Evolutionary conservation across 2,888 invertebrate species (phyloP).

Genomic region (Dichetophora obliterata): DNA sequence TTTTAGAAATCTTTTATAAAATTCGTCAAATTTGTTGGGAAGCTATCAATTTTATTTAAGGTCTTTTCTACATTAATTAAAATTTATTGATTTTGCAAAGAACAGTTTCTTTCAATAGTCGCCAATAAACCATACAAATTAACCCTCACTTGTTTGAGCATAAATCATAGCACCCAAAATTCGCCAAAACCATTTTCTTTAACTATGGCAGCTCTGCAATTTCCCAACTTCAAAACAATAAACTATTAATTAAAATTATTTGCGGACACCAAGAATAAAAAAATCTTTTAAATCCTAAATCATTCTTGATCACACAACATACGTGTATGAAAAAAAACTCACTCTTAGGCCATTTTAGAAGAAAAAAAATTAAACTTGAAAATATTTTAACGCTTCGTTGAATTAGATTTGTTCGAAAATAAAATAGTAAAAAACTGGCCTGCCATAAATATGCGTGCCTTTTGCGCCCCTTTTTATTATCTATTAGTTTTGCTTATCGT

Average conservation of each 20-base stretch:
- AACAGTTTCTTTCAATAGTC: background rate
- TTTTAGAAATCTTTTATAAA: background rate
- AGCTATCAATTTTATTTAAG: background rate
- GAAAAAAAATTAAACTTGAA: too few species aligned
- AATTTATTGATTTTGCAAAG: slow-evolving; percentile 3
- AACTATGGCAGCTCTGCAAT: background rate
- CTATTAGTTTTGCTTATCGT: background rate
- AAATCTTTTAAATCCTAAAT: slow-evolving; percentile 49
- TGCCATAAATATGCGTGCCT: background rate
- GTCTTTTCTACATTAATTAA: background rate
- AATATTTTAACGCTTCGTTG: slow-evolving; percentile 12
- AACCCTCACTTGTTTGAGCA: background rate
- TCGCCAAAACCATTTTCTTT: background rate
- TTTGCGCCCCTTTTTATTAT: slow-evolving; percentile 6
- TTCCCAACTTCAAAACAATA: slow-evolving; percentile 32
- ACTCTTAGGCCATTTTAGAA: background rate
- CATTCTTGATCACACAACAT: background rate
- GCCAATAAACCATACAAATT: background rate
- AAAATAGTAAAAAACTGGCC: background rate
- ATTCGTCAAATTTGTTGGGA: background rate
- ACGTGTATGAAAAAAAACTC: slow-evolving; percentile 31
- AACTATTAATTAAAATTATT: slow-evolving; percentile 43
- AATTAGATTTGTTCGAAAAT: background rate
- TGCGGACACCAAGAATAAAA: slow-evolving; percentile 46
- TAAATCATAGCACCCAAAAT: slow-evolving; percentile 38